Evolutionary conservation across 2,113 vertebrate genomes (phyloP).

Genomic region (Solea senegalensis): DNA sequence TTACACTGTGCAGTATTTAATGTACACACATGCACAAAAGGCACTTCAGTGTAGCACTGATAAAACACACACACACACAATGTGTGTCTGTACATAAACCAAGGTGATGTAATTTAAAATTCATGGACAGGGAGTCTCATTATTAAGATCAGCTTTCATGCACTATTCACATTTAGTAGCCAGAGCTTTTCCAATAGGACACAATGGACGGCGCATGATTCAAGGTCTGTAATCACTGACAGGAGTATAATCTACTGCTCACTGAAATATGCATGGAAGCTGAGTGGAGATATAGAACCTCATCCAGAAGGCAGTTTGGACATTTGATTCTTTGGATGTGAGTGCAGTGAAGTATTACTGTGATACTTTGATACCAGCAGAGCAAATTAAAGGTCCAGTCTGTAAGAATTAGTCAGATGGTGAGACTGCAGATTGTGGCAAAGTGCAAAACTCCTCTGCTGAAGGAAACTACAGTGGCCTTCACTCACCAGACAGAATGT

Average conservation of each 20-base stretch:
- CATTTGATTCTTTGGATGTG: slow-evolving; percentile 12
- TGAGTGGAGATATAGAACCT: not conserved
- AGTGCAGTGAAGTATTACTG: slow-evolving; percentile 13
- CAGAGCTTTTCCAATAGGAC: slow-evolving; percentile 3
- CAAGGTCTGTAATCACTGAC: slow-evolving; percentile 22
- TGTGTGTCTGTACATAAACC: not conserved
- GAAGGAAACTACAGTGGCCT: too few relatives aligned
- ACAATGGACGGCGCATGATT: slow-evolving; percentile 9
- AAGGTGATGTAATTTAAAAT: slow-evolving; percentile 28
- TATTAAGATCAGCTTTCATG: slow-evolving; percentile 20
- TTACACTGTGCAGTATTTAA: slow-evolving; percentile 15
- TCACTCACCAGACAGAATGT: too few relatives aligned
- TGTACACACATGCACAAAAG: slow-evolving; percentile 13
- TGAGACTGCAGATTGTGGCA: too few relatives aligned
- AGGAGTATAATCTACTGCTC: not conserved
- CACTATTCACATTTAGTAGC: slow-evolving; percentile 17
- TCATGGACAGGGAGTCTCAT: not conserved
- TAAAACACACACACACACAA: not conserved
- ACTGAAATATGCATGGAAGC: slow-evolving; percentile 22
- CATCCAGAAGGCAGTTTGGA: slow-evolving; percentile 4
- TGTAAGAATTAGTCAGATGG: too few relatives aligned
- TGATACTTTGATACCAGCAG: slow-evolving; percentile 3
- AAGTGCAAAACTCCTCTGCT: too few relatives aligned
- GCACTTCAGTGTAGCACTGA: slow-evolving; percentile 20
- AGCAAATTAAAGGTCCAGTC: not conserved